Conservation (phyloP, 2,113 vertebrate genomes). For the Geococcyx californianus region DNA sequence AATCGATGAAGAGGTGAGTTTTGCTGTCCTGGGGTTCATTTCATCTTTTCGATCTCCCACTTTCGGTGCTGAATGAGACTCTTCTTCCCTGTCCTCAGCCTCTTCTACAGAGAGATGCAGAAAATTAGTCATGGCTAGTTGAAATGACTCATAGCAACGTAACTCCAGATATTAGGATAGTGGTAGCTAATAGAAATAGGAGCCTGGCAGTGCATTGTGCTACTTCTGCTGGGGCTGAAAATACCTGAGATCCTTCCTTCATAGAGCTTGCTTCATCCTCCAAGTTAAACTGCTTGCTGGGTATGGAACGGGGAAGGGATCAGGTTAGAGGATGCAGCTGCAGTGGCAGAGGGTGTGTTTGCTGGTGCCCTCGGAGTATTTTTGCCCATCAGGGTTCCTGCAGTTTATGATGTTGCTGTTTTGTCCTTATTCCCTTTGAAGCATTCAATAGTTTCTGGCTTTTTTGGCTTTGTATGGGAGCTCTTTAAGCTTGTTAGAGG, state of each 20-base stretch:
- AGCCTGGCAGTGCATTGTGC: not conserved
- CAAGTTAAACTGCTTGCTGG: not conserved
- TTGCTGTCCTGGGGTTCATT: not conserved
- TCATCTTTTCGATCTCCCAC: not conserved
- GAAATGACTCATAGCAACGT: not conserved
- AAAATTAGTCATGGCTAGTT: not conserved
- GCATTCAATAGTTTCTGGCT: not conserved
- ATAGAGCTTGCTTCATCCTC: not conserved
- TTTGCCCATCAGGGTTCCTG: not conserved
- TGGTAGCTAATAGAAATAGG: not conserved
- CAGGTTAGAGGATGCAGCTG: not conserved
- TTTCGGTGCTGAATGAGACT: not conserved
- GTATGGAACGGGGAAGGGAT: not conserved
- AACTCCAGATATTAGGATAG: not conserved
- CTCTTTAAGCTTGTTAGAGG: not conserved
- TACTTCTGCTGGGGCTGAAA: not conserved
- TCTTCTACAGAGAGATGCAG: not conserved
- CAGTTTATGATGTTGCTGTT: not conserved
- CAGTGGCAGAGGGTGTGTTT: not conserved
- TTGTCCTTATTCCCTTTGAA: not conserved
- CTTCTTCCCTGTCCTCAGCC: not conserved
- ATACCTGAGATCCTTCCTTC: not conserved
- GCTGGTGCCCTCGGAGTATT: rapidly evolving
- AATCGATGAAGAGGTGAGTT: not conserved
- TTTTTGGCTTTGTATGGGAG: not conserved